Evolutionary conservation across 2,888 invertebrate species (phyloP).

Genomic region (Geophilus truncorum): DNA sequence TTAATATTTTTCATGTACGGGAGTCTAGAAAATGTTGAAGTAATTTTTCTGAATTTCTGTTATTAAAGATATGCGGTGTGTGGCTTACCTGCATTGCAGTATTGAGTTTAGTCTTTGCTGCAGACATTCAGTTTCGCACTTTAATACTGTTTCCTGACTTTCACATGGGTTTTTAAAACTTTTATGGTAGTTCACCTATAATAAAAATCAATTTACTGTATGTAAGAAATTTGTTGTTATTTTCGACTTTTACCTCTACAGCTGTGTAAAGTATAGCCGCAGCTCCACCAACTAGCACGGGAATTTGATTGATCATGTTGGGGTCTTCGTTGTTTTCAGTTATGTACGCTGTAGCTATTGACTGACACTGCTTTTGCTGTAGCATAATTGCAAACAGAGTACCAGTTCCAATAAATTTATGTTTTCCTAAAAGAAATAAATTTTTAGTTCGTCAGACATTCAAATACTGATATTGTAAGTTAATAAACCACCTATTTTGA

Average conservation of each 20-base stretch:
- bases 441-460: background rate
- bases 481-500: background rate
- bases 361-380: background rate
- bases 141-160: background rate
- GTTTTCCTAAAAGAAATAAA: background rate
- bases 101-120: background rate
- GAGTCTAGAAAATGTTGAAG: background rate
- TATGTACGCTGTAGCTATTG: background rate
- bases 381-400: background rate
- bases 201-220: background rate
- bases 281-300: background rate
- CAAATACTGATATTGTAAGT: too few relatives aligned
- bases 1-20: background rate
- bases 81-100: background rate
- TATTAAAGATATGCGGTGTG: too few relatives aligned
- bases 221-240: too few relatives aligned
- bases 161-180: background rate
- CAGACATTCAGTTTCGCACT: background rate
- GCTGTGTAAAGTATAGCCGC: background rate
- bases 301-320: background rate
- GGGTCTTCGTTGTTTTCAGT: background rate
- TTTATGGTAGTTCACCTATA: background rate
- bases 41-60: background rate
- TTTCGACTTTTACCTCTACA: background rate
- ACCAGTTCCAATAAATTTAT: background rate